Percentiles rank a stretch among this genome's conserved stretches.
Conservation (phyloP, 2,113 vertebrate genomes). For the Crotalus helleri region DNA sequence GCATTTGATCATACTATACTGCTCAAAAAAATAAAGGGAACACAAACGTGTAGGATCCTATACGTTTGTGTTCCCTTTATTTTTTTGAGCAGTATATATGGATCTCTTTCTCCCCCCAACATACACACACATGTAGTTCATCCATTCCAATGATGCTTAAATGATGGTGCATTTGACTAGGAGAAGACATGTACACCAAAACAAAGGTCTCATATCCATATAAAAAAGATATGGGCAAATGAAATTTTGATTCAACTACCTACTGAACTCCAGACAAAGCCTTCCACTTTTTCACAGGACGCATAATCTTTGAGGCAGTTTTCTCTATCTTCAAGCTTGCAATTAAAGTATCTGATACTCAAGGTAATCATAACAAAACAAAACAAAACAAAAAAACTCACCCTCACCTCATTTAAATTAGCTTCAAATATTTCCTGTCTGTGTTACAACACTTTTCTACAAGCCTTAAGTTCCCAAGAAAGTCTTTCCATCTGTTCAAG, state of each 20-base stretch:
- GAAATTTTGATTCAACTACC: neutral
- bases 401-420: fast-evolving
- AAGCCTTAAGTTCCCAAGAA: neutral
- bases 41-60: too few relatives aligned
- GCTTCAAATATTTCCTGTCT: neutral
- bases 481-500: neutral
- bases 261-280: neutral
- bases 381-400: too few relatives aligned
- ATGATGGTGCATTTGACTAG: neutral
- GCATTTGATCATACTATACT: neutral
- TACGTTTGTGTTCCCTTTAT: too few relatives aligned
- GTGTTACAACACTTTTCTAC: neutral
- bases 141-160: neutral
- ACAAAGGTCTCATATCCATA: neutral
- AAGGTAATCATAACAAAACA: neutral
- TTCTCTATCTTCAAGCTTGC: neutral
- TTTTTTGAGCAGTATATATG: too few relatives aligned
- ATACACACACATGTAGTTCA: neutral
- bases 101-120: neutral
- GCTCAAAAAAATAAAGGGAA: too few relatives aligned
- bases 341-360: neutral
- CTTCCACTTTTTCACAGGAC: neutral
- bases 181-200: neutral
- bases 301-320: neutral
- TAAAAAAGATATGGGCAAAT: neutral